Conservation (phyloP, 2,113 vertebrate species). For the Nyctereutes procyonoides region DNA sequence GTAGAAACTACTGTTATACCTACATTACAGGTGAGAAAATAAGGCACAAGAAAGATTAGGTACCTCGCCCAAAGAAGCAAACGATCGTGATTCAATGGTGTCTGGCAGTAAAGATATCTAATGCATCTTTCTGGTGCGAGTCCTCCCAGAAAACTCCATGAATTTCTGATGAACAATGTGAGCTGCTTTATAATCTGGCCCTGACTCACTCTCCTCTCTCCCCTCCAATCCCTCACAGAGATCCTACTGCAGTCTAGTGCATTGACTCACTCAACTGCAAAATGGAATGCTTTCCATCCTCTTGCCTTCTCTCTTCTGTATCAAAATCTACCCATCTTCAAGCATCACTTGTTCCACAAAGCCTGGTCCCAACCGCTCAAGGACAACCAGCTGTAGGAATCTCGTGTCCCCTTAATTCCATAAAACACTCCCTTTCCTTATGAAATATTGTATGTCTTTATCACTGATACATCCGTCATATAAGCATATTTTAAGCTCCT, state of each 20-base stretch:
- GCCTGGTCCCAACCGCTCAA: not conserved
- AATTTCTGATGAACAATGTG: not conserved
- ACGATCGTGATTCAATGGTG: not conserved
- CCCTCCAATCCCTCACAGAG: not conserved
- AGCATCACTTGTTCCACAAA: not conserved
- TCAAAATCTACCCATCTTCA: not conserved
- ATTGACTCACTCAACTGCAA: conserved; percentile 8
- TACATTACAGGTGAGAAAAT: conserved; percentile 23
- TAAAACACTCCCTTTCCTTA: not conserved
- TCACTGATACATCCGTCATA: not conserved
- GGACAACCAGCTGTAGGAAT: not conserved
- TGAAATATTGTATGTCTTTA: not conserved
- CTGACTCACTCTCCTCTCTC: not conserved
- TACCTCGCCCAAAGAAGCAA: not conserved
- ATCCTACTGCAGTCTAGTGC: conserved; percentile 39
- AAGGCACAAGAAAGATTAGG: not conserved
- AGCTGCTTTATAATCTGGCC: not conserved
- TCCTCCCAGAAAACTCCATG: not conserved
- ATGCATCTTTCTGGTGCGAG: not conserved
- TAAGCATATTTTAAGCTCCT: conserved; percentile 13
- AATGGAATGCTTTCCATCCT: not conserved
- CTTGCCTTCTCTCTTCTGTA: not conserved
- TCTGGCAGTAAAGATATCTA: not conserved
- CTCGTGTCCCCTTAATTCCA: not conserved
- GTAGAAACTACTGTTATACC: not conserved